Evolutionary conservation across 1,140 invertebrate species (phyloP), one percentile per base, ranked within the genome.

Genomic region (Pogonognathellus flavescens): DNA sequence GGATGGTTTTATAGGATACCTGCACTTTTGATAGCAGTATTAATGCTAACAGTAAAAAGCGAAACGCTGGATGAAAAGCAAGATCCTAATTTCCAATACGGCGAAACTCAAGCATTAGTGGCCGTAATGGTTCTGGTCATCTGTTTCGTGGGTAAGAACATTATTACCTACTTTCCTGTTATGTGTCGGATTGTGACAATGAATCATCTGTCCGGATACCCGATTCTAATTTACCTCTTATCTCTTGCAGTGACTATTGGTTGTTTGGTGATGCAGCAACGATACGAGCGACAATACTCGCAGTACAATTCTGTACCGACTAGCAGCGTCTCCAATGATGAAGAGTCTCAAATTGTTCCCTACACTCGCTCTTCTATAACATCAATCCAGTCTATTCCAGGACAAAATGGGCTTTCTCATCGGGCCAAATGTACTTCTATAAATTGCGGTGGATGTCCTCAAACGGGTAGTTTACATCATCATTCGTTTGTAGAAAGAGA

Each of bases 31-130:
- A 91, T 93, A 9, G 91, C 91, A 0, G 90, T 93, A 0, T 88
- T 95, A 31, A 90, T 94, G 80, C 88, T 92, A 5, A 90, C 92
- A 53, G 92, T 92, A 13, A 89, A 90, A 66, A 87, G 88, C 18
- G 91, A 92, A 84, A 90, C 91, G 62, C 89, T 91, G 5, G 90
- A 90, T 31, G 92, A 94, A 80, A 93, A 93, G 82, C 91, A 92
- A 87, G 95, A 95, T 91, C 94, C 95, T 8, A 95, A 95, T 91
- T 96, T 96, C 90, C 94, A 95, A 88, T 94, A 95, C 90, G 95
- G 95, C 1, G 92, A 92, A 88, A 91, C 92, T 53, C 95, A 97
- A 92, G 94, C 94, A 0, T 93, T 93, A 8, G 91, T 94, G n/a
- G 91, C 93, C 1, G 92, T 94, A 25, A 92, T 93, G 70, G 89